Percentiles rank a stretch among this genome's conserved stretches.
Evolutionary conservation across 1,140 invertebrate species (phyloP).

Genomic region (Heliconius melpomene): DNA sequence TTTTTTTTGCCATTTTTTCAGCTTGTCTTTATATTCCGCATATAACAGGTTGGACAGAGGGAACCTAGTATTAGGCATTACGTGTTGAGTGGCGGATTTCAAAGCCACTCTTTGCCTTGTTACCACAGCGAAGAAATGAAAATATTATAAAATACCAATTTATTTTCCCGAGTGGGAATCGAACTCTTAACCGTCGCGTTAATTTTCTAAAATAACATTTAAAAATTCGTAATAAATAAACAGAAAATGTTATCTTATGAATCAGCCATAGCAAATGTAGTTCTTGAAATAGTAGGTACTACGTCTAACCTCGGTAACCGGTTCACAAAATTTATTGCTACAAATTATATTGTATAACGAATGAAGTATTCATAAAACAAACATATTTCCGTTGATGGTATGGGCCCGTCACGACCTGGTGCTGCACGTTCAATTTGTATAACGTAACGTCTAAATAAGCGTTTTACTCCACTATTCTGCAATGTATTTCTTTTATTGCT

Average conservation of each 20-base stretch:
- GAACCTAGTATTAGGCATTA: no score
- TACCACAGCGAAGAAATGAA: not conserved
- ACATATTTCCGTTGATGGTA: constrained; percentile 27
- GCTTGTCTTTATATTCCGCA: no score
- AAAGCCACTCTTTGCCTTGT: no score
- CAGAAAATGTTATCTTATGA: not conserved
- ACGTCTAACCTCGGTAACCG: constrained; percentile 7
- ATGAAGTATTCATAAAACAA: constrained; percentile 28
- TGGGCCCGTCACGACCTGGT: constrained; percentile 12
- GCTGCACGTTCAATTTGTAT: constrained; percentile 9
- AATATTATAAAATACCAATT: no score
- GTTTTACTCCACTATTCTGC: not conserved
- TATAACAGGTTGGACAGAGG: no score
- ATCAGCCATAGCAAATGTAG: not conserved
- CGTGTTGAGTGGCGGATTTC: no score
- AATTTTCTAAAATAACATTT: no score
- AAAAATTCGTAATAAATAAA: no score
- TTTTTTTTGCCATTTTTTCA: no score
- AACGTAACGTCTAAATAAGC: not conserved
- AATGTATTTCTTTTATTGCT: not conserved
- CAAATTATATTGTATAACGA: constrained; percentile 22
- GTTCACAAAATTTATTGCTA: constrained; percentile 14
- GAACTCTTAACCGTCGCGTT: no score
- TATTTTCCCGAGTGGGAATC: no score
- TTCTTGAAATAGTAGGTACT: not conserved